phyloP scores from a whole-genome alignment of 2,113 vertebrate species.

The Nerophis ophidion region DNA sequence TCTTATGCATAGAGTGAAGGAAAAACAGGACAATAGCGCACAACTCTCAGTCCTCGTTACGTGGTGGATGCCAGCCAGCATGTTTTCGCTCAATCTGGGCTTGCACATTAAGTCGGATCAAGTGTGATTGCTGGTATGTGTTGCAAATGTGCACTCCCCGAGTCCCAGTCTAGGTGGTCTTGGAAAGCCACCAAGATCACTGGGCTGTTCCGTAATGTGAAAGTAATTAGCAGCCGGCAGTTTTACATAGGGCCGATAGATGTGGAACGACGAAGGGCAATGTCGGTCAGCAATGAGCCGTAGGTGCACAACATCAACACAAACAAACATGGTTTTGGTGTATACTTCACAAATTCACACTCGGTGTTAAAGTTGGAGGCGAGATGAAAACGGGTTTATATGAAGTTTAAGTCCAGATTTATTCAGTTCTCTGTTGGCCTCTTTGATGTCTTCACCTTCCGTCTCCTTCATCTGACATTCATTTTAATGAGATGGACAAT shows the following conservation, averaged over 20 bases:
- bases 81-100: constrained; percentile 18
- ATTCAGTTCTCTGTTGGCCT: constrained; percentile 28
- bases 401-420: constrained; percentile 46
- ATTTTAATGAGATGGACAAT: constrained; percentile 51
- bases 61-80: constrained; percentile 23
- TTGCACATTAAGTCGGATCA: constrained; percentile 12
- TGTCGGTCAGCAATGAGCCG: constrained; percentile 51
- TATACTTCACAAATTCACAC: constrained; percentile 2
- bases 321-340: not conserved
- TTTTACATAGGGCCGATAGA: constrained; percentile 65
- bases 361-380: constrained; percentile 11
- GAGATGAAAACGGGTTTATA: constrained; percentile 24
- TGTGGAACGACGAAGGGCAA: constrained; percentile 65
- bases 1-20: not conserved
- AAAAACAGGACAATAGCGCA: constrained; percentile 23
- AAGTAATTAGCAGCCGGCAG: constrained; percentile 83
- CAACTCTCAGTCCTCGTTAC: constrained; percentile 18
- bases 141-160: constrained; percentile 52
- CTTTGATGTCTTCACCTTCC: constrained; percentile 49
- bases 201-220: constrained; percentile 80
- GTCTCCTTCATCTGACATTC: constrained; percentile 52
- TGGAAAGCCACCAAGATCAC: constrained; percentile 79
- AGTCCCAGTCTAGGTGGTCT: constrained; percentile 79
- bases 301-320: constrained; percentile 21
- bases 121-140: constrained; percentile 41